Conservation (phyloP, 2,888 invertebrate genomes). For the Scaptomyza tumidula region DNA sequence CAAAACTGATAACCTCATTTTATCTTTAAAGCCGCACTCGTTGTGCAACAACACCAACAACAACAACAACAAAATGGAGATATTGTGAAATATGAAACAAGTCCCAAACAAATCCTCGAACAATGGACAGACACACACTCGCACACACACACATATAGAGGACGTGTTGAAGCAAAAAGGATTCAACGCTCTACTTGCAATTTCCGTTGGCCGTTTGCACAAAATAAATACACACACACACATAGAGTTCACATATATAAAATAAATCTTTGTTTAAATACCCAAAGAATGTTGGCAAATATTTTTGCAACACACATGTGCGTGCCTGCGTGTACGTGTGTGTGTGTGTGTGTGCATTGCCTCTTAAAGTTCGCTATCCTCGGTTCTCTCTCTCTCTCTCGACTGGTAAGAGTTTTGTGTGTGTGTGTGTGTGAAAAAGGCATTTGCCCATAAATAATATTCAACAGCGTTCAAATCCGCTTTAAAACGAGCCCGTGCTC, state of each 20-base stretch:
- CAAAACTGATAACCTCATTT: constrained; percentile 72
- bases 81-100: constrained; percentile 80
- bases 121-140: constrained; percentile 59
- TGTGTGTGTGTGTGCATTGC: constrained; percentile 20
- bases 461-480: constrained; percentile 76
- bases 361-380: constrained; percentile 66
- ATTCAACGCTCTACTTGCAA: constrained; percentile 80
- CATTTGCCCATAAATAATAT: constrained; percentile 70
- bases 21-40: constrained; percentile 66
- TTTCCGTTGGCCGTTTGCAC: constrained; percentile 73
- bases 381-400: constrained; percentile 11
- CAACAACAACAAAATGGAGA: constrained; percentile 60
- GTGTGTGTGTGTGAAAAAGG: constrained; percentile 48
- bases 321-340: constrained; percentile 3
- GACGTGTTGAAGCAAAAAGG: constrained; percentile 79
- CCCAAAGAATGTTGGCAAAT: constrained; percentile 79
- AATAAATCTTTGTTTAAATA: constrained; percentile 79
- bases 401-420: constrained; percentile 30
- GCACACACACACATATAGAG: constrained; percentile 12
- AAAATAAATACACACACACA: constrained; percentile 52
- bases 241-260: constrained; percentile 46
- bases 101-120: constrained; percentile 75
- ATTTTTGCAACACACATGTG: constrained; percentile 50
- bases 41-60: constrained; percentile 44
- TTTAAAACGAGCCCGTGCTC: constrained; percentile 65